Conservation (phyloP, 2,888 invertebrate genomes). For the Germaria angustata region DNA sequence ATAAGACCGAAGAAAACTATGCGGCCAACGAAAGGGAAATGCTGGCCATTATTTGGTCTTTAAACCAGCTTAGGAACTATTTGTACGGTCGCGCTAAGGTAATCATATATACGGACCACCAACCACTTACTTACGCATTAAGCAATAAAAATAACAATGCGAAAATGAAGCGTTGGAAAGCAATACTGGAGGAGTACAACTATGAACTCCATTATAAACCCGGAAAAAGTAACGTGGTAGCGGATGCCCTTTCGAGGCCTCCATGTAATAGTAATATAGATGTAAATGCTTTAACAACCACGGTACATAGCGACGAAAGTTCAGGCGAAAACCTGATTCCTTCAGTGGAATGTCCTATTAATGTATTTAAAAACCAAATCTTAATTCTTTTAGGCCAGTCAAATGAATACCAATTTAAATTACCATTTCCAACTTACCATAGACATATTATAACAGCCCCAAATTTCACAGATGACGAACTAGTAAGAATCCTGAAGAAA, state of each 20-base stretch:
- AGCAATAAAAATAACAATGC: too few relatives aligned
- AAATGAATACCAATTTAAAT: slow-evolving; percentile 2
- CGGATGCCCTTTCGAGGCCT: not conserved
- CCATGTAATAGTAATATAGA: not conserved
- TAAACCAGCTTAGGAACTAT: too few relatives aligned
- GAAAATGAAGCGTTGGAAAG: too few relatives aligned
- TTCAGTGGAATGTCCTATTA: slow-evolving; percentile 17
- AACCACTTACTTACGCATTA: too few relatives aligned
- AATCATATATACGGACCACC: too few relatives aligned
- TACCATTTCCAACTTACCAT: slow-evolving; percentile 16
- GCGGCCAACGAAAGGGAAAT: too few relatives aligned
- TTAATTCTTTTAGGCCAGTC: slow-evolving; percentile 6
- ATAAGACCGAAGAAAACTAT: too few relatives aligned
- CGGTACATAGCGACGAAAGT: slow-evolving; percentile 38
- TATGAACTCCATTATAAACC: too few relatives aligned
- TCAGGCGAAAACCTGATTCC: slow-evolving; percentile 39
- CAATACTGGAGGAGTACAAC: too few relatives aligned
- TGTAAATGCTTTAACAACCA: slow-evolving; percentile 26
- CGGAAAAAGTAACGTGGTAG: too few relatives aligned
- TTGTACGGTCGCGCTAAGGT: too few relatives aligned
- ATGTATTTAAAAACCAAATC: slow-evolving; percentile 47
- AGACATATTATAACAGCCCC: not conserved
- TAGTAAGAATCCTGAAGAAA: not conserved
- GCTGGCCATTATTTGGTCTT: too few relatives aligned
- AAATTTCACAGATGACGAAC: not conserved